Evolutionary conservation across 2,113 vertebrate genomes (phyloP).

Genomic region (Meriones unguiculatus): DNA sequence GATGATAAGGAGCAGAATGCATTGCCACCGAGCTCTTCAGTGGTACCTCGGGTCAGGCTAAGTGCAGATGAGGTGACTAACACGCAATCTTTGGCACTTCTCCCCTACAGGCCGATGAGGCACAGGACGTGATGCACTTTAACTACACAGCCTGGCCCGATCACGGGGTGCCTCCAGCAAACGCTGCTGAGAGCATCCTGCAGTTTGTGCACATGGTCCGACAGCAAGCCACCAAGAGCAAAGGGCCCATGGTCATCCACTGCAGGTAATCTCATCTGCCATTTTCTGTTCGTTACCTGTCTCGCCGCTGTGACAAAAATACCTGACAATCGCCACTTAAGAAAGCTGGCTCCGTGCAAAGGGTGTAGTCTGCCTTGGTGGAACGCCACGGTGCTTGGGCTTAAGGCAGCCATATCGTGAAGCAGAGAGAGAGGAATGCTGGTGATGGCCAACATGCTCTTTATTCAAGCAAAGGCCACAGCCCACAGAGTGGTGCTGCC

Average conservation of each 20-base stretch:
- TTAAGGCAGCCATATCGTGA: not conserved
- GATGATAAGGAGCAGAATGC: fast-evolving
- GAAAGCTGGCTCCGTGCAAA: not conserved
- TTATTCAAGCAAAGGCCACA: not conserved
- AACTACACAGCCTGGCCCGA: conserved; percentile 99
- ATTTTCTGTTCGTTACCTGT: no score
- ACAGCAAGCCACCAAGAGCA: conserved; percentile 92
- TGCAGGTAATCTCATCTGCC: conserved; percentile 91
- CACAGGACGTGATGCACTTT: conserved; percentile 94
- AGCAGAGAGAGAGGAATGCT: not conserved
- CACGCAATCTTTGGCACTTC: conserved; percentile 5
- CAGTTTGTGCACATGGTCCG: conserved; percentile 97
- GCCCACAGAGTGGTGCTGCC: no score
- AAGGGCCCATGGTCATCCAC: conserved; percentile 94
- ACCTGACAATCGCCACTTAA: not conserved
- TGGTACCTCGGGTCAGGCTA: fast-evolving
- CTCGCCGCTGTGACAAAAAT: not conserved
- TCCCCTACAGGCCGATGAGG: conserved; percentile 91
- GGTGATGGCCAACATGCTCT: not conserved
- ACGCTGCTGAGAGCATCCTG: conserved; percentile 95
- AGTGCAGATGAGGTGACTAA: not conserved
- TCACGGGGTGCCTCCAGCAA: conserved; percentile 95
- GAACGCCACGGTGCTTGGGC: not conserved
- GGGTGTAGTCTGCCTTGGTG: not conserved
- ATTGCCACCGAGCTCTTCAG: not conserved